A percentile compares a stretch with the other conserved stretches of the same genome.
Conservation (phyloP, 2,113 vertebrate species). For the Xiphophorus couchianus region DNA sequence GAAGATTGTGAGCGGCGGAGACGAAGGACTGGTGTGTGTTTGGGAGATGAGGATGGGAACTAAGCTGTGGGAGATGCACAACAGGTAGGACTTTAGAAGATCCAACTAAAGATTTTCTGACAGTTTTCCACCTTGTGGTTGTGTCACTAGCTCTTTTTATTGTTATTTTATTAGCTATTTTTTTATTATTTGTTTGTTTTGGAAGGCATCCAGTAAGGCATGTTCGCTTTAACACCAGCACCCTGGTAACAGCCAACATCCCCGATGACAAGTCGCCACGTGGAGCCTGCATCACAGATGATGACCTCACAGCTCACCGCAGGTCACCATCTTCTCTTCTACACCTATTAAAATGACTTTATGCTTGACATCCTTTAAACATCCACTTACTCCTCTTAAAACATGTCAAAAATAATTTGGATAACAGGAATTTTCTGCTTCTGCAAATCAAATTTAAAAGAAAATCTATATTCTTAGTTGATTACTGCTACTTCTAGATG, state of each 20-base stretch:
- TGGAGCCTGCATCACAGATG: slow-evolving; percentile 85
- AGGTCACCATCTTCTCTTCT: slow-evolving; percentile 76
- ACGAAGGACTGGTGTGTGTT: slow-evolving; percentile 90
- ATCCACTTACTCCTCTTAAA: too few relatives aligned
- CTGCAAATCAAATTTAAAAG: too few relatives aligned
- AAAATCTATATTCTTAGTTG: background rate
- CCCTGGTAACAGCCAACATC: slow-evolving; percentile 91
- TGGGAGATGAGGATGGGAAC: slow-evolving; percentile 93
- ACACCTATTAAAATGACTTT: background rate
- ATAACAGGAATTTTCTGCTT: too few relatives aligned
- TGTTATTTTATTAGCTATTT: background rate
- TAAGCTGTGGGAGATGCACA: slow-evolving; percentile 96
- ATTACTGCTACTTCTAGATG: background rate
- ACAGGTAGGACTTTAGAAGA: slow-evolving; percentile 80
- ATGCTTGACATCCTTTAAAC: too few relatives aligned
- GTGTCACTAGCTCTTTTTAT: background rate
- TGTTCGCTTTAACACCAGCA: slow-evolving; percentile 85
- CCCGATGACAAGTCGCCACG: slow-evolving; percentile 89
- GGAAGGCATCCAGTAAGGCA: slow-evolving; percentile 90
- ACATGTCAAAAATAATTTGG: too few relatives aligned
- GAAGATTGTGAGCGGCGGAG: slow-evolving; percentile 93
- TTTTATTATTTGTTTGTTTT: background rate
- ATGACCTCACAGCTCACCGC: slow-evolving; percentile 88
- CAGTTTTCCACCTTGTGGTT: background rate
- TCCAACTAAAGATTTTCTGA: background rate